These are phyloP conservation scores for Erythrocebus patas DNA, from an alignment of 2,113 vertebrate genomes.

Conservation along the genomic window DNA sequence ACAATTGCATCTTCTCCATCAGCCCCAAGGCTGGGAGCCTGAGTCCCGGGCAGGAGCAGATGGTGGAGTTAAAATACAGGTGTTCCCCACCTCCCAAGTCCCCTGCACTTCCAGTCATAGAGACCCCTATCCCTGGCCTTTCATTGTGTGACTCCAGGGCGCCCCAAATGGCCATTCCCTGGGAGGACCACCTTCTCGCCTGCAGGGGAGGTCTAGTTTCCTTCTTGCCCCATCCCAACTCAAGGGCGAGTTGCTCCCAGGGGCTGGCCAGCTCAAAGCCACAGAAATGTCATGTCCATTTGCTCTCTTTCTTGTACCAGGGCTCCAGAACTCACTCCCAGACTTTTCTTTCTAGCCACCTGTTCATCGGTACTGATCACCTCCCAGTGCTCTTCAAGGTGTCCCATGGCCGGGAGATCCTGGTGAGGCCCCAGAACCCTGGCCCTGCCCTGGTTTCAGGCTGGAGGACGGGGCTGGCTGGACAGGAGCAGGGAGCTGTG, in stretches of 20 bases:
- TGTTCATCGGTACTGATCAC: slow-evolving; percentile 85
- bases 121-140: neutral
- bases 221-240: neutral
- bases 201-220: neutral
- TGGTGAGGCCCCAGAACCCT: slow-evolving; percentile 85
- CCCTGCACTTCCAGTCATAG: neutral
- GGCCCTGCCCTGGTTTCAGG: neutral
- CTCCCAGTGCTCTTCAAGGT: slow-evolving; percentile 93
- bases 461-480: neutral
- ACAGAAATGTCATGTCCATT: neutral
- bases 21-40: slow-evolving; percentile 88
- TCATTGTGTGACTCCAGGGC: neutral
- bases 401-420: slow-evolving; percentile 92
- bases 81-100: slow-evolving; percentile 16
- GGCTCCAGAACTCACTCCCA: neutral
- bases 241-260: neutral
- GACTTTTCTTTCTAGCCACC: slow-evolving; percentile 83
- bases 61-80: slow-evolving; percentile 91
- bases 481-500: neutral
- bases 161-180: neutral
- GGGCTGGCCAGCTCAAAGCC: neutral
- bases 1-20: slow-evolving; percentile 88
- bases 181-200: neutral
- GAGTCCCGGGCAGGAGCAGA: slow-evolving; percentile 86
- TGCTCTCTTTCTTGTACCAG: neutral